Evolutionary conservation across 2,797 vertebrate genomes (phyloP).

Genomic region (Aratinga solstitialis): DNA sequence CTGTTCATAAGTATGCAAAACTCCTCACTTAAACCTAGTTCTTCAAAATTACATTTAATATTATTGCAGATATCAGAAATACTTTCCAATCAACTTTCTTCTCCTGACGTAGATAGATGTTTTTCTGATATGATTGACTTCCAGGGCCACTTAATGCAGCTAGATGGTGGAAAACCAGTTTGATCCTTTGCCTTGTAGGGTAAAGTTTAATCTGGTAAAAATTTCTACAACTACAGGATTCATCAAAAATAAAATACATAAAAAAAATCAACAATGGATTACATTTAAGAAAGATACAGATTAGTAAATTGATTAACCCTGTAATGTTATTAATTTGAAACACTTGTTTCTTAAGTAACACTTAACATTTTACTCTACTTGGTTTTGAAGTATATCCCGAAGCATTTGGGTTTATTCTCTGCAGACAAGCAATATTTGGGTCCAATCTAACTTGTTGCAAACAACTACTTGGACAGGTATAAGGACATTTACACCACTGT

Average conservation of each 20-base stretch:
- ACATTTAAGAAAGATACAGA: not conserved
- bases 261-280: constrained; percentile 16
- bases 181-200: constrained; percentile 52
- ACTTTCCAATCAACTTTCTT: constrained; percentile 47
- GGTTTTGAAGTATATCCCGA: not conserved
- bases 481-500: not conserved
- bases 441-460: not conserved
- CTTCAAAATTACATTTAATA: constrained; percentile 58
- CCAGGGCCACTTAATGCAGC: constrained; percentile 33
- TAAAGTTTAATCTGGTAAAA: constrained; percentile 65
- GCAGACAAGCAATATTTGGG: not conserved
- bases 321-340: constrained; percentile 1
- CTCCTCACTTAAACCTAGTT: constrained; percentile 1
- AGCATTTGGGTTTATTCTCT: not conserved
- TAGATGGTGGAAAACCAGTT: constrained; percentile 62
- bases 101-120: not conserved
- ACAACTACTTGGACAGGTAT: not conserved
- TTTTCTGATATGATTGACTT: constrained; percentile 68
- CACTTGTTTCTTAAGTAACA: not conserved
- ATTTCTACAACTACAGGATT: constrained; percentile 53
- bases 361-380: not conserved
- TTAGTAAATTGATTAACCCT: not conserved
- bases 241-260: constrained; percentile 36
- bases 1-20: not conserved
- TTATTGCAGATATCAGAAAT: constrained; percentile 50